A percentile compares a stretch with the other conserved stretches of the same genome.
Conservation (phyloP, 1,140 invertebrate species). For the Procambarus clarkii region DNA sequence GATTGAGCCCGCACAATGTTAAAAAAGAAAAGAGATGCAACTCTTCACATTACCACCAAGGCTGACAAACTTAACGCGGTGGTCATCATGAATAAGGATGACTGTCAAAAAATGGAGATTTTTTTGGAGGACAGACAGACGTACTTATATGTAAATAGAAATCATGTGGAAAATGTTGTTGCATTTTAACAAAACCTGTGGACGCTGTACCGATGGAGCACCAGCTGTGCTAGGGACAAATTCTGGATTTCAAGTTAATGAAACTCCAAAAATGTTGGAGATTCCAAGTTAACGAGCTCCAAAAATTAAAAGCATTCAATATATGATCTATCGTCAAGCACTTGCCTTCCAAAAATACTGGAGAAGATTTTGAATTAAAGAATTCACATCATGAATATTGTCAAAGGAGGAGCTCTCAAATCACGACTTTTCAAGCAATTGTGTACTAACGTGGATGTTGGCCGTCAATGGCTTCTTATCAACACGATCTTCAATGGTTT, state of each 20-base stretch:
- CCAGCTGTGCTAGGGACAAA: slow-evolving; percentile 9
- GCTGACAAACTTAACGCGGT: too few relatives aligned
- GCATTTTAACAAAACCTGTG: not conserved
- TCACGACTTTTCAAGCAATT: slow-evolving; percentile 37
- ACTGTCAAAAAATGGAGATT: too few relatives aligned
- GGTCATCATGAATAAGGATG: too few relatives aligned
- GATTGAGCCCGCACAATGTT: too few relatives aligned
- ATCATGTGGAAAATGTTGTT: too few relatives aligned
- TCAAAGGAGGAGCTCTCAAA: not conserved
- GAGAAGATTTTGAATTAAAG: slow-evolving; percentile 10
- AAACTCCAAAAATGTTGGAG: too few relatives aligned
- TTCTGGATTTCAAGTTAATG: slow-evolving; percentile 28
- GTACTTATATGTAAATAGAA: too few relatives aligned
- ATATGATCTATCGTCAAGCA: slow-evolving; percentile 26
- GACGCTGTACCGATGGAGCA: slow-evolving; percentile 23
- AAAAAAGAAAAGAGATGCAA: too few relatives aligned
- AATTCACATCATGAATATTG: slow-evolving; percentile 3
- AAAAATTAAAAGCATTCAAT: slow-evolving; percentile 27
- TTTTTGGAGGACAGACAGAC: too few relatives aligned
- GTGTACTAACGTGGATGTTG: slow-evolving; percentile 22
- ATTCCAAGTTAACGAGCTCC: not conserved
- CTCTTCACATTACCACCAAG: too few relatives aligned
- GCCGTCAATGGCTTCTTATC: slow-evolving; percentile 27
- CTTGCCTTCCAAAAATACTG: slow-evolving; percentile 1
- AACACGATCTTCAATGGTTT: slow-evolving; percentile 29